Conservation (phyloP, 2,113 vertebrate species). For the Phasianus colchicus region DNA sequence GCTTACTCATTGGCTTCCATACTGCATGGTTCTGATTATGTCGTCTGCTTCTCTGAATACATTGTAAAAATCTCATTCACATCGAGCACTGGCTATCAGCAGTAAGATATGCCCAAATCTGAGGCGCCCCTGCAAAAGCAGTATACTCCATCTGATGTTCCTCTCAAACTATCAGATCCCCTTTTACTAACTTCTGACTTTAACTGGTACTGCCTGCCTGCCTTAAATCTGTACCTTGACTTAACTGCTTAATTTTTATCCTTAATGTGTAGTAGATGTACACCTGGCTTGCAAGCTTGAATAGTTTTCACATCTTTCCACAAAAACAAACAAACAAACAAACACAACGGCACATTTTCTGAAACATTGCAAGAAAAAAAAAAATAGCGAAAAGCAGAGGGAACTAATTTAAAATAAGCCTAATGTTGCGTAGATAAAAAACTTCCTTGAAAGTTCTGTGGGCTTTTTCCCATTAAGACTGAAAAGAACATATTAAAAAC, state of each 20-base stretch:
- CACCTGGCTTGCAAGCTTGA: neutral
- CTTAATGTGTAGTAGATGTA: accelerated
- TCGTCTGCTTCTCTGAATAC: neutral
- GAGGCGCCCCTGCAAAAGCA: neutral
- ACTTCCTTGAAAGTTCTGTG: neutral
- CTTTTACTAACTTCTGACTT: neutral
- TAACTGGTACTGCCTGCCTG: neutral
- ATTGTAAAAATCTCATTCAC: neutral
- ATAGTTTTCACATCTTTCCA: neutral
- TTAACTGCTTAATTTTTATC: neutral
- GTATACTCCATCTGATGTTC: neutral
- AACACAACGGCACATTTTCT: neutral
- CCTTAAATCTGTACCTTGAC: neutral
- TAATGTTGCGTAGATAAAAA: neutral
- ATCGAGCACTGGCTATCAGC: neutral
- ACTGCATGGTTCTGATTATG: neutral
- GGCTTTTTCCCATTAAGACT: neutral
- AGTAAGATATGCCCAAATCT: accelerated
- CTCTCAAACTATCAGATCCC: neutral
- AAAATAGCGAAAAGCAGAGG: neutral
- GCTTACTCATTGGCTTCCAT: neutral
- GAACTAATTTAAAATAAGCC: neutral
- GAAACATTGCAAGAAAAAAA: neutral
- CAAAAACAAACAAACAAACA: accelerated
- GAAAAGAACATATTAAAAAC: neutral